Evolutionary conservation across 1,140 invertebrate species (phyloP).

Genomic region (Ceratina japonica): DNA sequence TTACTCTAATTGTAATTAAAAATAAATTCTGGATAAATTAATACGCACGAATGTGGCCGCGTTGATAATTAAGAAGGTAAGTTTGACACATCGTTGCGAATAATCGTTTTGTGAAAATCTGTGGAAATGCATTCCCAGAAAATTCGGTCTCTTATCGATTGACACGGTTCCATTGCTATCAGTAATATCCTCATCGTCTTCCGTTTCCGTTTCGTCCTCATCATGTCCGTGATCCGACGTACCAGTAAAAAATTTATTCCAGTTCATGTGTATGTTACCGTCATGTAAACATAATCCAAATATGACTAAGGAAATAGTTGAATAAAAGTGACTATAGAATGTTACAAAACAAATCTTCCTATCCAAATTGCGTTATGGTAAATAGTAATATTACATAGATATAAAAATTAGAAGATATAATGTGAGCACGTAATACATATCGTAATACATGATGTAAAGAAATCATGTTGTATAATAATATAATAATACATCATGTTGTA

Average conservation of each 20-base stretch:
- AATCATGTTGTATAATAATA: too few relatives aligned
- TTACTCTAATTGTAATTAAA: slow-evolving; percentile 12
- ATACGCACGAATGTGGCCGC: slow-evolving; percentile 55
- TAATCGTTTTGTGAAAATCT: slow-evolving; percentile 54
- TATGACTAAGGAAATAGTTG: background rate
- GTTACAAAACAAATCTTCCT: too few relatives aligned
- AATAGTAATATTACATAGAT: too few relatives aligned
- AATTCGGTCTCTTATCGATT: slow-evolving; percentile 45
- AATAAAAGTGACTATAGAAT: background rate
- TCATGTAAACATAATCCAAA: background rate
- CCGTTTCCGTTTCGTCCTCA: slow-evolving; percentile 61
- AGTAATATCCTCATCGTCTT: slow-evolving; percentile 58
- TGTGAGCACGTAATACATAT: too few relatives aligned
- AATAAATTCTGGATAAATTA: slow-evolving; percentile 13
- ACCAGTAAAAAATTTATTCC: slow-evolving; percentile 31
- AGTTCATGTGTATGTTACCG: slow-evolving; percentile 28
- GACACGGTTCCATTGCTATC: slow-evolving; percentile 56
- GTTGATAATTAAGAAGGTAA: slow-evolving; percentile 57
- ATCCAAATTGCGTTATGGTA: too few relatives aligned
- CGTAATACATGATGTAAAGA: too few relatives aligned
- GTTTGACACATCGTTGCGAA: slow-evolving; percentile 56
- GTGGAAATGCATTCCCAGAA: slow-evolving; percentile 50
- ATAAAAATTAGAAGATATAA: too few relatives aligned
- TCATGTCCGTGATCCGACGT: slow-evolving; percentile 42
- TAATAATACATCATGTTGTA: too few relatives aligned